These are phyloP conservation scores for Tadarida brasiliensis DNA, from an alignment of 2,797 vertebrate genomes.

Conservation along the genomic window DNA sequence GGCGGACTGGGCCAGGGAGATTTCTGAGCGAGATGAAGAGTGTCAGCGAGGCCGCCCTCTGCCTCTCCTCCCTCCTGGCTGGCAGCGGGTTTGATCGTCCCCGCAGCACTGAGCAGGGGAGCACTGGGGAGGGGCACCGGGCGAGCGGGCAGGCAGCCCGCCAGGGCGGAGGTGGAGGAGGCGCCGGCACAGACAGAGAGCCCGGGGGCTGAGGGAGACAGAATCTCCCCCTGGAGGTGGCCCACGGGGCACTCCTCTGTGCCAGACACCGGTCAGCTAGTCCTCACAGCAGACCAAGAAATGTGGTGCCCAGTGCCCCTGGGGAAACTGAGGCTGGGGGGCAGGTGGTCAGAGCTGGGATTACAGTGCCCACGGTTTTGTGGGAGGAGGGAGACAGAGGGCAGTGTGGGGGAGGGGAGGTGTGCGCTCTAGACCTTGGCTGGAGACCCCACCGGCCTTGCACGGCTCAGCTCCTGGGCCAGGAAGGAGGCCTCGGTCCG, in stretches of 20 bases:
- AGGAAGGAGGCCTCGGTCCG: neutral
- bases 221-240: neutral
- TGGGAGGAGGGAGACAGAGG: too few species aligned
- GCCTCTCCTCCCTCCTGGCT: neutral
- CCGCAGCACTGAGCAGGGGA: neutral
- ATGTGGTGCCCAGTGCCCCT: too few species aligned
- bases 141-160: slow-evolving; percentile 1
- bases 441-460: neutral
- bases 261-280: neutral
- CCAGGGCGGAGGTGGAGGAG: slow-evolving; percentile 16
- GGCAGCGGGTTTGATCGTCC: slow-evolving; percentile 30
- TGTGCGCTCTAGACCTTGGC: neutral
- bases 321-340: neutral
- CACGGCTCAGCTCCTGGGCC: neutral
- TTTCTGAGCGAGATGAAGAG: neutral
- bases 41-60: neutral
- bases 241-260: too few species aligned
- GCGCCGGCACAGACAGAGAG: neutral
- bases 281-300: neutral
- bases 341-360: neutral
- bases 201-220: neutral
- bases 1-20: neutral
- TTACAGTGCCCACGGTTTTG: neutral
- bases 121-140: neutral
- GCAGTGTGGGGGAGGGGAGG: too few species aligned